Base-by-base conservation (phyloP, 2,888 invertebrate species). In the Apotomis capreana region DNA sequence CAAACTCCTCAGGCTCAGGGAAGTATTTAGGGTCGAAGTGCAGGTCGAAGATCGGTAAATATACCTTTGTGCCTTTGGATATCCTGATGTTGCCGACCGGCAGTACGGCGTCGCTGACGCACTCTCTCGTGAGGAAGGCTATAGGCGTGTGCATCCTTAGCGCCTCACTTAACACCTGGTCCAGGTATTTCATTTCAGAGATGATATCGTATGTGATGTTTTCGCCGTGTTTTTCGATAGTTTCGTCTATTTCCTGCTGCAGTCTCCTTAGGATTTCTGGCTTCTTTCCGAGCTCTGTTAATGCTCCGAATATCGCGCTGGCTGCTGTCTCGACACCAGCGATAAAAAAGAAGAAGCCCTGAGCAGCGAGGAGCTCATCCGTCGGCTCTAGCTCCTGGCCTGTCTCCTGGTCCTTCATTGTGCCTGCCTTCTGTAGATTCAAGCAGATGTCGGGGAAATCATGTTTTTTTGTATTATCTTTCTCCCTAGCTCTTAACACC, bases 11-110 rank as follows among this genome's bases (percentile, higher is more conserved):
- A 0, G 94, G 94, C 12, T 94, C 81, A 0, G 88, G 84, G 73
- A 85, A 92, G 75, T 88, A 86, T 57, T 88, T 81, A 0, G 89
- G 85, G 73, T 94, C 93, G 54, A 86, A 84, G 70, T 94, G 94
- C 26, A 89, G 70, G 10, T 87, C 87, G 55, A 77, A 87, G 44
- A 90, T 75, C 0, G 92, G 86, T 1, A 83, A 79, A 15, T 81
- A 78, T 12, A 92, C 78, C 9, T 78, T 81, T 0, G 86, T 84
- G 0, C 87, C 90, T 51, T 86, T 85, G 0, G 84, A 82, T 9
- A 92, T 75, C 74, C 75, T 81, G 6, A 90, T 81, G 75, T 89
- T 86, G 3, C 89, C 89, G 4, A 81, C 83, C 1, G 90, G 89
- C 4, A 91, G 73, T 12, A 70, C 61, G 5, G 65, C 59, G 13